Percentiles rank a stretch among this genome's conserved stretches.
Evolutionary conservation across 2,888 invertebrate genomes (phyloP).

Genomic region (Nasonovia ribisnigri): DNA sequence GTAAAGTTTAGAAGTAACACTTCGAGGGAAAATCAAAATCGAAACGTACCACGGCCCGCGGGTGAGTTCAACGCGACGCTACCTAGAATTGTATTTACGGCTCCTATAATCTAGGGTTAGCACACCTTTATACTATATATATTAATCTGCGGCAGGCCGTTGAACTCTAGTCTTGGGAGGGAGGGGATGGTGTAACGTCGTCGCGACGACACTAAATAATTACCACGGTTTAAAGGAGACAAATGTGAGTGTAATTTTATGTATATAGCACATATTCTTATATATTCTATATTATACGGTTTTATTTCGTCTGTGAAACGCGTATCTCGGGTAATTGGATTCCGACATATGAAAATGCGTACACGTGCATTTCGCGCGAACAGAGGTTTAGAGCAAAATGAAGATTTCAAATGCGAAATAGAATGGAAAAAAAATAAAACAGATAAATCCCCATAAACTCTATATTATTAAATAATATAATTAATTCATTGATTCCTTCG

Average conservation of each 20-base stretch:
- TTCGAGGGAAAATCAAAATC: not conserved
- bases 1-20: not conserved
- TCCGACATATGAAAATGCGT: not conserved
- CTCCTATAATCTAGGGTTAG: not conserved
- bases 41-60: not conserved
- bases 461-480: not conserved
- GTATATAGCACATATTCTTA: not conserved
- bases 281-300: not conserved
- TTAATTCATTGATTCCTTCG: not conserved
- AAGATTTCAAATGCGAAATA: not conserved
- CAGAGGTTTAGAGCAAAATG: not conserved
- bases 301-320: not conserved
- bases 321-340: constrained; percentile 24
- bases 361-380: not conserved
- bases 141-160: not conserved
- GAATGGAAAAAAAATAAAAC: not conserved
- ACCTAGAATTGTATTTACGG: not conserved
- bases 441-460: not conserved
- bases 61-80: not conserved
- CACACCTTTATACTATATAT: not conserved
- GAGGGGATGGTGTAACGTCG: not conserved
- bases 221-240: not conserved
- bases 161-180: not conserved
- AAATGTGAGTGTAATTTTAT: not conserved
- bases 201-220: not conserved